These are phyloP conservation scores for Volucella bombylans DNA, from an alignment of 2,888 invertebrate species.

Conservation along the genomic window DNA sequence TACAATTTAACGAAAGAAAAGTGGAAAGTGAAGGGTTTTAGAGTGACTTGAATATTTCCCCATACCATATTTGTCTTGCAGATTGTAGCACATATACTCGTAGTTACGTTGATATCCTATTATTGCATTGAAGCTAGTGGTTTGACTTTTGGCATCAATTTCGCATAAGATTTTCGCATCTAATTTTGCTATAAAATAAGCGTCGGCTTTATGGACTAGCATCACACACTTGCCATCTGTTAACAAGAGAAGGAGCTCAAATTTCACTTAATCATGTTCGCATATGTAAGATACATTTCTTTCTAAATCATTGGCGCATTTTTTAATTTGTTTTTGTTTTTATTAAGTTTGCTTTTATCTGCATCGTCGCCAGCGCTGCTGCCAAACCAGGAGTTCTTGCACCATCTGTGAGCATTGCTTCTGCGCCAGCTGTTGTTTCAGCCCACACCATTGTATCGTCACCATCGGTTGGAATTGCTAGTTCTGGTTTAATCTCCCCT, in stretches of 20 bases:
- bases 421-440: constrained; percentile 7
- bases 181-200: constrained; percentile 22
- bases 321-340: background rate
- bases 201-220: background rate
- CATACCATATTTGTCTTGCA: no score
- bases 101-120: no score
- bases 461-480: constrained; percentile 17
- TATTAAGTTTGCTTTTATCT: constrained; percentile 49
- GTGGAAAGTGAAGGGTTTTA: no score
- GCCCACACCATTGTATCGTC: constrained; percentile 14
- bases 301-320: background rate
- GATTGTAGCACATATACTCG: no score
- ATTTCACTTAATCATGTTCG: constrained; percentile 53
- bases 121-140: no score
- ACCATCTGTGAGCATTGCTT: constrained; percentile 39
- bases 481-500: constrained; percentile 27
- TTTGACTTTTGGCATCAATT: no score
- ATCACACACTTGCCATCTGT: constrained; percentile 41
- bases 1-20: no score
- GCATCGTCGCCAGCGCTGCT: constrained; percentile 44
- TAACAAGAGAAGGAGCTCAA: constrained; percentile 20
- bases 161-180: no score
- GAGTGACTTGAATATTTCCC: no score
- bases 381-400: constrained; percentile 55
- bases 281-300: constrained; percentile 41